phyloP scores from a whole-genome alignment of 2,888 invertebrate genomes.

The Adelphocoris suturalis region DNA sequence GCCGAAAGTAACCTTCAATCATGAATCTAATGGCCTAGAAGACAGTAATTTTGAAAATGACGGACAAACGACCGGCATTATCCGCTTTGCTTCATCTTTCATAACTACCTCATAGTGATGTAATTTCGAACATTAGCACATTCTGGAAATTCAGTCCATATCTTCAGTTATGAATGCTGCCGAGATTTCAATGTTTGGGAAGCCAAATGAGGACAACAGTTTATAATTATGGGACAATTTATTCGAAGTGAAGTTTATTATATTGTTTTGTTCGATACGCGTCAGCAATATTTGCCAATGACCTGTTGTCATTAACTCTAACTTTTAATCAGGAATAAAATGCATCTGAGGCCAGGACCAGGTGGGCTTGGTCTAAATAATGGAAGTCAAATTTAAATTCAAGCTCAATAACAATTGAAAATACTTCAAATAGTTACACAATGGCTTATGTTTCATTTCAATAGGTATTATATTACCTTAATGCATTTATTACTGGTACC shows the following conservation, averaged over 20 bases:
- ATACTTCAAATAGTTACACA: too few relatives aligned
- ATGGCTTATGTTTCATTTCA: too few relatives aligned
- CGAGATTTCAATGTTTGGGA: neutral
- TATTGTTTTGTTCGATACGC: neutral
- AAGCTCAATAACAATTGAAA: too few relatives aligned
- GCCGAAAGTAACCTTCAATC: neutral
- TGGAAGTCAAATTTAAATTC: too few relatives aligned
- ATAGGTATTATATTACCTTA: too few relatives aligned
- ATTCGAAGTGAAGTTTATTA: neutral
- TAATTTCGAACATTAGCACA: neutral
- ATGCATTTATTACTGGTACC: too few relatives aligned
- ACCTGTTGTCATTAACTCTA: too few relatives aligned
- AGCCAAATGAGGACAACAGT: neutral
- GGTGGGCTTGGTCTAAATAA: too few relatives aligned
- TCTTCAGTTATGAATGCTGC: too few relatives aligned
- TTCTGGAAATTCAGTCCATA: neutral
- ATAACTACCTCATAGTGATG: neutral
- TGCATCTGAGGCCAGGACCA: too few relatives aligned
- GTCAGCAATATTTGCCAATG: too few relatives aligned
- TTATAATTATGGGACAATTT: neutral
- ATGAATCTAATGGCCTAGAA: neutral
- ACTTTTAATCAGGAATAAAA: too few relatives aligned
- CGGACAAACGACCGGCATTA: neutral
- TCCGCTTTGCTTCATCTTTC: constrained; percentile 12
- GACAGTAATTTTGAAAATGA: neutral